Conservation (phyloP, 2,113 vertebrate species). For the Electrona antarctica region DNA sequence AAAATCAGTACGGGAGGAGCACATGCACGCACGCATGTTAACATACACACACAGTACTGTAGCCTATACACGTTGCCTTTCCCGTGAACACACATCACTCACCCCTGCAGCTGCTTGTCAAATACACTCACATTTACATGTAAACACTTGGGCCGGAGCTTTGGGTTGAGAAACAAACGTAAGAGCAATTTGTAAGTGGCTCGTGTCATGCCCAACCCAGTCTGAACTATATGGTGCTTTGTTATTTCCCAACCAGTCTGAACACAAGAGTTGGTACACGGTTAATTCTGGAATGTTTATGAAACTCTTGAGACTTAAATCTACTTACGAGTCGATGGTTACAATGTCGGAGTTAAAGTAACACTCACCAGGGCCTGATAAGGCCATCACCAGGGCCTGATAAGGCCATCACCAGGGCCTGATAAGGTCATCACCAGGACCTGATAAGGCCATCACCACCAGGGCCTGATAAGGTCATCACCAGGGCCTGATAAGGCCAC, state of each 20-base stretch:
- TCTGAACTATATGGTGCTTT: not conserved
- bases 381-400: too few species aligned
- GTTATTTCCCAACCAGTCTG: not conserved
- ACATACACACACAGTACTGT: slow-evolving; percentile 40
- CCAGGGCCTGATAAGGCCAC: too few species aligned
- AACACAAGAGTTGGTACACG: not conserved
- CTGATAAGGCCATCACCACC: too few species aligned
- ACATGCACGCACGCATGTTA: slow-evolving; percentile 25
- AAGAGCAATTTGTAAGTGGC: not conserved
- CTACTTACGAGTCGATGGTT: too few species aligned
- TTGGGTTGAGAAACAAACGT: not conserved
- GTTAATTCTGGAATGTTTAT: too few species aligned
- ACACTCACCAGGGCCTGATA: too few species aligned
- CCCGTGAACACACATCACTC: not conserved
- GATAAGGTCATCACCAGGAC: too few species aligned
- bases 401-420: too few species aligned
- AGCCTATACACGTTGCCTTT: not conserved
- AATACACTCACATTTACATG: slow-evolving; percentile 52
- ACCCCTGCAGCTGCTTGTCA: slow-evolving; percentile 16
- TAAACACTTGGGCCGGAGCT: slow-evolving; percentile 25
- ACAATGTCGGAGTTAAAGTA: too few species aligned
- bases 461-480: too few species aligned
- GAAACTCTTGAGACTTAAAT: too few species aligned
- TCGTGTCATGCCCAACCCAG: not conserved
- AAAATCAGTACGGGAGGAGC: not conserved